A percentile compares a stretch with the other conserved stretches of the same genome.
Evolutionary conservation across 64 coral and sea anemone species (phyloP).

Genomic region (Pocillopora damicornis): DNA sequence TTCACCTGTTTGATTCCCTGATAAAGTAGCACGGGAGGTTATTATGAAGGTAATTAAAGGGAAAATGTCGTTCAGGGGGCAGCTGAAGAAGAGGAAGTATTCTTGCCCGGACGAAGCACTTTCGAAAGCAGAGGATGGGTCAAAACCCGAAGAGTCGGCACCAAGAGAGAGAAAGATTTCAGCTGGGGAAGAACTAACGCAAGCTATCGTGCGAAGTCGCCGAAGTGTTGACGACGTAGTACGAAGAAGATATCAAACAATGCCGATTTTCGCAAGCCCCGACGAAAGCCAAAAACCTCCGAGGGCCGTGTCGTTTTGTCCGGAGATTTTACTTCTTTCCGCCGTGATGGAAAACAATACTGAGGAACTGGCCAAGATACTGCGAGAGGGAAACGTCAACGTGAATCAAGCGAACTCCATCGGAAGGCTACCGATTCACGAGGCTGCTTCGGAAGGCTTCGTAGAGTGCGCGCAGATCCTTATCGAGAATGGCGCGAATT

Average conservation of each 20-base stretch:
- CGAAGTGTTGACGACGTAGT: conserved; percentile 13
- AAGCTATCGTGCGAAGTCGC: conserved; percentile 18
- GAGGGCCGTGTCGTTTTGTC: conserved; percentile 36
- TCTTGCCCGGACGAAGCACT: conserved; percentile 1
- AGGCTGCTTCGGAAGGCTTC: conserved; percentile 40
- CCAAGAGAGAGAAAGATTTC: not conserved
- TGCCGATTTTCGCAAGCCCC: conserved; percentile 11
- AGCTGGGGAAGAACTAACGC: conserved; percentile 11
- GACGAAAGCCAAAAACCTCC: conserved; percentile 7
- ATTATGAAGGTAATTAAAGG: conserved; percentile 22
- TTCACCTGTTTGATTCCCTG: not conserved
- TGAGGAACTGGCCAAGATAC: conserved; percentile 36
- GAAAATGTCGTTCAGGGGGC: not conserved
- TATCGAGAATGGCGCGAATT: conserved; percentile 50
- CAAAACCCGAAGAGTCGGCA: not conserved
- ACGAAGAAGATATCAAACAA: conserved; percentile 15
- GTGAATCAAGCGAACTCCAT: conserved; percentile 35
- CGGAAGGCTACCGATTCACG: conserved; percentile 35
- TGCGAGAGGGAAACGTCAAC: conserved; percentile 24
- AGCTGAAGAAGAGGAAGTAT: conserved; percentile 22
- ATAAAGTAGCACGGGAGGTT: not conserved
- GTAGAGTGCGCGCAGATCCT: conserved; percentile 42
- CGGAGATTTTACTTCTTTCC: conserved; percentile 49
- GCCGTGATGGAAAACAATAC: conserved; percentile 53
- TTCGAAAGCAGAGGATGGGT: not conserved